A percentile compares a stretch with the other conserved stretches of the same genome.
Conservation (phyloP, 1,140 invertebrate genomes). For the Orchestia grillus region DNA sequence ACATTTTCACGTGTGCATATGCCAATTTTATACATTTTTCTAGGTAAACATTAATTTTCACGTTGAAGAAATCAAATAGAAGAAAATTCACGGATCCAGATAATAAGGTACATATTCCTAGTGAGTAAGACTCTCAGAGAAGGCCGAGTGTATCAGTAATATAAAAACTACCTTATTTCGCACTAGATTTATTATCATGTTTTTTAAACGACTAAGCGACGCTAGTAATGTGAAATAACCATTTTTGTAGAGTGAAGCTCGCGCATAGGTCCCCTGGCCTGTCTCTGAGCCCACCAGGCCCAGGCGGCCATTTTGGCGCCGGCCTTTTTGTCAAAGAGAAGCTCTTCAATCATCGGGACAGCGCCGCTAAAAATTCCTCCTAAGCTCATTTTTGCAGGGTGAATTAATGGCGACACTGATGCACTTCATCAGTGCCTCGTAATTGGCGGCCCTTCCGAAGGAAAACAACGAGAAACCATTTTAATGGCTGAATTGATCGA, state of each 20-base stretch:
- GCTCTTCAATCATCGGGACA: conserved; percentile 39
- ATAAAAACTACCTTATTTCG: no score
- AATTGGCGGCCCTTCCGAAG: neutral
- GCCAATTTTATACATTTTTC: no score
- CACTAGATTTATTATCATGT: no score
- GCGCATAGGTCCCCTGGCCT: neutral
- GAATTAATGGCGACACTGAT: conserved; percentile 40
- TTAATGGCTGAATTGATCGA: neutral
- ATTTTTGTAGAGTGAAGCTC: neutral
- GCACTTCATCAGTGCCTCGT: conserved; percentile 36
- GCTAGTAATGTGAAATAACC: no score
- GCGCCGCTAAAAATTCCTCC: conserved; percentile 15
- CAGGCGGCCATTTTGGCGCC: neutral
- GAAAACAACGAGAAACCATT: conserved; percentile 5
- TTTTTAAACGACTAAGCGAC: no score
- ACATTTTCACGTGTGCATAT: no score
- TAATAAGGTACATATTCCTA: no score
- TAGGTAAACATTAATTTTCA: no score
- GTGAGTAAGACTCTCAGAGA: no score
- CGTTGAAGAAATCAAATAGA: no score
- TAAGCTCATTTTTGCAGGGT: neutral
- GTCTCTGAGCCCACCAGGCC: neutral
- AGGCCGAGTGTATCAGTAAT: no score
- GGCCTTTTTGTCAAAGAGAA: neutral
- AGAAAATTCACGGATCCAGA: no score